Evolutionary conservation across 2,888 invertebrate genomes (phyloP), one percentile per base, ranked within the genome.

Genomic region (Meiosimyza decipiens): DNA sequence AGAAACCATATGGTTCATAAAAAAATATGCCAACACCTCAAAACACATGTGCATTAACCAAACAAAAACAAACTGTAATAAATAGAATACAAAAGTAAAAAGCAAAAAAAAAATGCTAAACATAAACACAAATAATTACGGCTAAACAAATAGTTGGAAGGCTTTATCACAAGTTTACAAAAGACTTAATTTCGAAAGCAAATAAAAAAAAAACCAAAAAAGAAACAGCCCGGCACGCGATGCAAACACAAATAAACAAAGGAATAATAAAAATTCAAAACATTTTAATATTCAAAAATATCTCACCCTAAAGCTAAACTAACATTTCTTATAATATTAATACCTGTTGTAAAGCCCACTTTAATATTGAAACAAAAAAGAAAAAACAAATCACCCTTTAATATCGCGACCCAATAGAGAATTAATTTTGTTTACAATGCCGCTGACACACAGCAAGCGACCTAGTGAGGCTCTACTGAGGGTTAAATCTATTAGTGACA

Each of bases 401-500:
- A 63, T 47, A 11, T 6, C 13, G 16, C 47, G 49, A 63, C 63
- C 40, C 47, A 18, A 15, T 18, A 63, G 49, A 47, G 47, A 47
- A 62, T 47, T 33, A 40, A 62, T 40, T 62, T 47, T 13, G 15
- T 28, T n/a, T 28, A 28, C 11, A 57, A 1, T 57, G 57, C 15
- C n/a, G 16, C 18, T 47, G 49, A 47, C 63, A 18, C 40, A 63
- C n/a, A 63, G 47, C 63, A 47, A 49, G 28, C 28, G 28, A 28
- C 28, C 28, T 28, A 28, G 63, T 49, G 40, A 40, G 40, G 40
- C 9, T 40, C 9, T 63, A 47, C 63, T 40, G 63, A 63, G 63
- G 63, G 63, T 63, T 40, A 63, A 63, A 40, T 62, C 63, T 63
- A 63, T 63, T 63, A 63, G 49, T 13, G 16, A 16, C 40, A 47